Percentiles rank a stretch among this genome's conserved stretches.
Evolutionary conservation across 2,888 invertebrate genomes (phyloP).

Genomic region (Amaurobius ferox): DNA sequence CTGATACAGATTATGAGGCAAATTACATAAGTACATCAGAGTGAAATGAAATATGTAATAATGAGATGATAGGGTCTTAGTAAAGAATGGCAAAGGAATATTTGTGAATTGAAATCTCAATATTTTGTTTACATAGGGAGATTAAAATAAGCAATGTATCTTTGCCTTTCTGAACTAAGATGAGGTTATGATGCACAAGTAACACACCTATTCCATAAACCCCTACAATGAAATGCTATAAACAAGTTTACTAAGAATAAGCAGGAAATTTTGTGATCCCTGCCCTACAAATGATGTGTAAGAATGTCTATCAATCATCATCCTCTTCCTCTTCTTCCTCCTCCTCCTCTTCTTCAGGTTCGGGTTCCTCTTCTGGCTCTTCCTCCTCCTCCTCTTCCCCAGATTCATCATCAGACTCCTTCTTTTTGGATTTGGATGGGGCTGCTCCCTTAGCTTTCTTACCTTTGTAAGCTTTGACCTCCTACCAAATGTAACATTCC

Average conservation of each 20-base stretch:
- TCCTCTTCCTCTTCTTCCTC: conserved; percentile 74
- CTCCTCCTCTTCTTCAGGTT: conserved; percentile 80
- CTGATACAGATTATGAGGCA: conserved; percentile 36
- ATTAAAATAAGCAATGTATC: conserved; percentile 17
- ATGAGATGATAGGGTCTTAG: conserved; percentile 41
- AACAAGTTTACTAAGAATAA: conserved; percentile 69
- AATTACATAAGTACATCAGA: conserved; percentile 65
- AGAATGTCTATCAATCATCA: conserved; percentile 51
- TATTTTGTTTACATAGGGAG: too few species aligned
- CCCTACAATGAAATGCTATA: conserved; percentile 72
- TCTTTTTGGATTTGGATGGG: conserved; percentile 76
- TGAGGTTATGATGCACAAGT: conserved; percentile 42
- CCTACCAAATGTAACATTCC: conserved; percentile 81
- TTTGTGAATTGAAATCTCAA: not conserved
- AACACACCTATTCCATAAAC: conserved; percentile 72
- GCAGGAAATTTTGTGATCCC: conserved; percentile 31
- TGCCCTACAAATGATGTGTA: conserved; percentile 44
- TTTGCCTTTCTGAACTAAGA: conserved; percentile 59
- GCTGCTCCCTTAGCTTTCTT: conserved; percentile 81
- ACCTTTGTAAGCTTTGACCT: conserved; percentile 89
- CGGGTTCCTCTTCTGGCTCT: conserved; percentile 83
- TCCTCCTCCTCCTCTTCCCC: conserved; percentile 79
- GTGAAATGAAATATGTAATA: conserved; percentile 65
- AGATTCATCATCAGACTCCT: conserved; percentile 77
- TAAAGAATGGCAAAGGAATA: conserved; percentile 46